Conservation (phyloP, 2,113 vertebrate genomes). For the Rhinopomastus cyanomelas region DNA sequence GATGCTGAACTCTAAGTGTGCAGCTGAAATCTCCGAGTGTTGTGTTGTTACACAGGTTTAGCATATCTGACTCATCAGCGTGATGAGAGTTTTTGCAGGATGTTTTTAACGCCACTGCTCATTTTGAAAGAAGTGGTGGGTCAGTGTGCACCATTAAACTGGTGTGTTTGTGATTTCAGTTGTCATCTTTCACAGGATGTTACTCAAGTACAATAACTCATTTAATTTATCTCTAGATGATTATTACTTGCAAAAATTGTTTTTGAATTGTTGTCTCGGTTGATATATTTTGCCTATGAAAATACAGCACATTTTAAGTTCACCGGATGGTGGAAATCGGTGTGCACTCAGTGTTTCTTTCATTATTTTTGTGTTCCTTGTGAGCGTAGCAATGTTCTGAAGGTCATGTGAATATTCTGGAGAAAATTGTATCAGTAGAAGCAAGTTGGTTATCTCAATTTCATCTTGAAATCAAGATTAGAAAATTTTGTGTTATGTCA, state of each 20-base stretch:
- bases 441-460: not conserved
- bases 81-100: not conserved
- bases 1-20: not conserved
- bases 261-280: not conserved
- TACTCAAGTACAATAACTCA: not conserved
- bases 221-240: not conserved
- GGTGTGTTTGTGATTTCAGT: not conserved
- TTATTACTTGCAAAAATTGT: not conserved
- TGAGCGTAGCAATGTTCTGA: not conserved
- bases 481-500: not conserved
- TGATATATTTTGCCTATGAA: not conserved
- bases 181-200: not conserved
- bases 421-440: not conserved
- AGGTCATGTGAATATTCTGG: not conserved
- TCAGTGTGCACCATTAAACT: not conserved
- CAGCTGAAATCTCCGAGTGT: not conserved
- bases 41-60: not conserved
- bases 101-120: not conserved
- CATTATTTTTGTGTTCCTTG: not conserved
- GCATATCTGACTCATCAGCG: rapidly evolving
- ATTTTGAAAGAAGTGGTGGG: not conserved
- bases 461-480: not conserved
- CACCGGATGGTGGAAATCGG: not conserved
- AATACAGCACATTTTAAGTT: not conserved
- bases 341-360: rapidly evolving